Evolutionary conservation across 2,888 invertebrate genomes (phyloP).

Genomic region (Cataglyphis livida): DNA sequence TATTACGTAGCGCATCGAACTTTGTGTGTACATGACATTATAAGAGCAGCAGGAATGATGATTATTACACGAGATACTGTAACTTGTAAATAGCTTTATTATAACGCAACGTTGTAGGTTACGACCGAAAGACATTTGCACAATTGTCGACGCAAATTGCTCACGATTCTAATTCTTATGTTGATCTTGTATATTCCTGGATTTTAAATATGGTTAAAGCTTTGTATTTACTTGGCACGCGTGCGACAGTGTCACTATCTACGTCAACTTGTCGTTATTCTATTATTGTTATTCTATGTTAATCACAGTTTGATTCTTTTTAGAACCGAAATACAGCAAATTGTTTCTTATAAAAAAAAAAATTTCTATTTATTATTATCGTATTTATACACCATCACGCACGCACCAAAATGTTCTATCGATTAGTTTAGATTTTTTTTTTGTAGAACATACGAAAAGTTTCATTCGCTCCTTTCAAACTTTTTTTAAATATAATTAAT

Average conservation of each 20-base stretch:
- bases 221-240: slow-evolving; percentile 48
- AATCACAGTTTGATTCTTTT: slow-evolving; percentile 67
- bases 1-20: slow-evolving; percentile 65
- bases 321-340: slow-evolving; percentile 68
- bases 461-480: neutral
- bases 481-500: neutral
- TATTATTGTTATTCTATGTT: slow-evolving; percentile 72
- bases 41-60: slow-evolving; percentile 58
- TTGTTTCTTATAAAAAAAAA: slow-evolving; percentile 65
- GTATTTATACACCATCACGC: neutral
- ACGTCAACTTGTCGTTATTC: slow-evolving; percentile 67
- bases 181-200: slow-evolving; percentile 49
- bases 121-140: slow-evolving; percentile 50
- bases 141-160: slow-evolving; percentile 61
- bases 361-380: slow-evolving; percentile 19
- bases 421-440: neutral
- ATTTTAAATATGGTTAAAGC: slow-evolving; percentile 56
- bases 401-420: neutral
- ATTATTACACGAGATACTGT: slow-evolving; percentile 58
- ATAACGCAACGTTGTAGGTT: slow-evolving; percentile 61
- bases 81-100: slow-evolving; percentile 80
- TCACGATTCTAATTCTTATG: slow-evolving; percentile 60
- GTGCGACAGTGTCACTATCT: slow-evolving; percentile 39
- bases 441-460: neutral
- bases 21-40: slow-evolving; percentile 66